These are phyloP conservation scores for Rhodinocichla rosea DNA, from an alignment of 2,113 vertebrate genomes.

Conservation along the genomic window DNA sequence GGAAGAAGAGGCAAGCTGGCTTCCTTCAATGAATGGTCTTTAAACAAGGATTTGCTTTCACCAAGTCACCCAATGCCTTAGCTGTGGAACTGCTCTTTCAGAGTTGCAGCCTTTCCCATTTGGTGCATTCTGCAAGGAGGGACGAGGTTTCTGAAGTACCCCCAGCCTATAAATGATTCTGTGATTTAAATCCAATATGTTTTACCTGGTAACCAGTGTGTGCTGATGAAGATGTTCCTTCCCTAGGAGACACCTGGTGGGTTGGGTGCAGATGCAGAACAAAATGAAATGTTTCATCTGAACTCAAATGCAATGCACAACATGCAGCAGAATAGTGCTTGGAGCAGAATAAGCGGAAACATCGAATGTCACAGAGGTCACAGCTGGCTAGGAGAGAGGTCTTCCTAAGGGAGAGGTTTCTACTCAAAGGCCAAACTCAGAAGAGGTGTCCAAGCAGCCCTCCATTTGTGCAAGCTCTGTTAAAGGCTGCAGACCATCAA, in stretches of 20 bases:
- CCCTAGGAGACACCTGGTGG: neutral
- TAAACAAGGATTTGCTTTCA: neutral
- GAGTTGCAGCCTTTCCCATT: neutral
- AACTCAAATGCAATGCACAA: neutral
- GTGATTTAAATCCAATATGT: accelerated
- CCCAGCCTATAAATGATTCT: neutral
- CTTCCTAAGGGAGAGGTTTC: neutral
- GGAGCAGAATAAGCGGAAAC: neutral
- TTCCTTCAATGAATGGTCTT: neutral
- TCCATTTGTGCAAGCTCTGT: neutral
- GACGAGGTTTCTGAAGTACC: neutral
- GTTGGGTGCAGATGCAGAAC: neutral
- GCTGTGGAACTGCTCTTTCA: neutral
- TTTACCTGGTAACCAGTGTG: neutral
- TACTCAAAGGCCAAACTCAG: neutral
- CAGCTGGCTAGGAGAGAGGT: neutral
- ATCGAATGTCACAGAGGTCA: neutral
- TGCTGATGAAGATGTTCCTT: neutral
- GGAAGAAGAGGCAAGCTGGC: neutral
- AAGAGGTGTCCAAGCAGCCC: neutral
- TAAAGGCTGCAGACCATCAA: neutral
- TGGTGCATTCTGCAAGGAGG: neutral
- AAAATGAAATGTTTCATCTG: neutral
- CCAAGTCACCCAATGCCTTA: neutral
- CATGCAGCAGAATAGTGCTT: neutral